These are phyloP conservation scores for Drosophila subpulchrella DNA, from an alignment of 1,140 invertebrate species.

Conservation along the genomic window DNA sequence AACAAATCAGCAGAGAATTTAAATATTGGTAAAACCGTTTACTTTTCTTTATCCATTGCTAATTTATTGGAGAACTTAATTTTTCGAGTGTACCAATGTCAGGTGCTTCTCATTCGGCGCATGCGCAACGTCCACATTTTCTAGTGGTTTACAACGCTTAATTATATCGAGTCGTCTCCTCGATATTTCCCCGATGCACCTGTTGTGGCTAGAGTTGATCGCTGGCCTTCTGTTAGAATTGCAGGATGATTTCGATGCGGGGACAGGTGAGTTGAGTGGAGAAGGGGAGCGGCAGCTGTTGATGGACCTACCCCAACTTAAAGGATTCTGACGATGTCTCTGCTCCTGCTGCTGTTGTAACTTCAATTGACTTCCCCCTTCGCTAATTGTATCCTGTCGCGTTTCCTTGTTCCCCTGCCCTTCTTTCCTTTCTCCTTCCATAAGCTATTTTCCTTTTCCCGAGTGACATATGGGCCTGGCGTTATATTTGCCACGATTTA, in stretches of 20 bases:
- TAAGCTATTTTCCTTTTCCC: conserved; percentile 39
- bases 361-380: conserved; percentile 76
- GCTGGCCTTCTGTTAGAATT: conserved; percentile 32
- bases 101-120: conserved; percentile 59
- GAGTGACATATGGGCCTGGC: conserved; percentile 71
- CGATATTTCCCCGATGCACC: conserved; percentile 52
- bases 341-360: conserved; percentile 48
- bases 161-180: conserved; percentile 60
- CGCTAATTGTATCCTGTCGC: conserved; percentile 72
- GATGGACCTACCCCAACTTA: conserved; percentile 34
- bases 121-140: conserved; percentile 63
- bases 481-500: conserved; percentile 77
- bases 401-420: conserved; percentile 43
- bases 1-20: too few species aligned
- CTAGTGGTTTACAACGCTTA: conserved; percentile 63
- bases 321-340: conserved; percentile 53
- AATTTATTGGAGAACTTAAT: not conserved
- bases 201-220: conserved; percentile 58
- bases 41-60: not conserved
- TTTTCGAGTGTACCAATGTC: conserved; percentile 24
- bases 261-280: conserved; percentile 60
- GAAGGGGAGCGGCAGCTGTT: conserved; percentile 57
- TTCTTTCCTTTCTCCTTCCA: conserved; percentile 7
- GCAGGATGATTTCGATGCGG: conserved; percentile 27
- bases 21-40: too few species aligned